Evolutionary conservation across 2,797 vertebrate species (phyloP), one percentile per base, ranked within the genome.

Genomic region (Amphiprion clarkii): DNA sequence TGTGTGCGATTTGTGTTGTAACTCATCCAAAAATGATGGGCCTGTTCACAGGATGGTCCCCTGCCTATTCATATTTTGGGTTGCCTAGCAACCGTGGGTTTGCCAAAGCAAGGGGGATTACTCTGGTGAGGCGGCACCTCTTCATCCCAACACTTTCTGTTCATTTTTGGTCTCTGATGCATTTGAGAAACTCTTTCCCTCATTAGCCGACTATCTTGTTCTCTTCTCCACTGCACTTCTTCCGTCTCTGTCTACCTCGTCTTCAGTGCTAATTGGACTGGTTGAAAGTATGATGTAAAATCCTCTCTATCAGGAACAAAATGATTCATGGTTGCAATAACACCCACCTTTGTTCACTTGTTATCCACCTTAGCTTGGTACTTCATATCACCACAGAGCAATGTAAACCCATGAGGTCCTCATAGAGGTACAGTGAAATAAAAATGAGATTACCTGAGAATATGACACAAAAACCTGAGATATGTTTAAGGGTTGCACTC

Each of bases 11-110:
- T 80, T 83, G 72, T 91, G 86, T 79, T 44, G 42, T 81, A 89
- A 84, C 79, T 92, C 88, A 92, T 89, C 90, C 90, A 91, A 93
- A 88, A 91, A 91, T 92, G 88, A 92, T 91, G 84, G 81, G 66
- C 59, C 76, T 40, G 42, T 81, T 87, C 61, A 4, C 79, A 81
- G 81, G 87, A 84, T 76, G 81, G 78, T 91, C 80, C 81, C 87
- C 79, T 71, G 88, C 78, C 85, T 89, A 88, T 93, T 94, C 89
- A 88, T 92, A 88, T 94, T 94, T 94, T 91, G 77, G 86, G 92
- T 94, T 93, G 90, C 91, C 77, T 91, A 89, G 91, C 88, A 93
- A 93, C 92, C 83, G 8, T 29, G 74, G 79, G 82, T 85, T 90
- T 82, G 67, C 79, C 62, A 64, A 87, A 79, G 65, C 82, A 68